phyloP scores from a whole-genome alignment of 2,888 invertebrate species.

The Camptogramma bilineatum region DNA sequence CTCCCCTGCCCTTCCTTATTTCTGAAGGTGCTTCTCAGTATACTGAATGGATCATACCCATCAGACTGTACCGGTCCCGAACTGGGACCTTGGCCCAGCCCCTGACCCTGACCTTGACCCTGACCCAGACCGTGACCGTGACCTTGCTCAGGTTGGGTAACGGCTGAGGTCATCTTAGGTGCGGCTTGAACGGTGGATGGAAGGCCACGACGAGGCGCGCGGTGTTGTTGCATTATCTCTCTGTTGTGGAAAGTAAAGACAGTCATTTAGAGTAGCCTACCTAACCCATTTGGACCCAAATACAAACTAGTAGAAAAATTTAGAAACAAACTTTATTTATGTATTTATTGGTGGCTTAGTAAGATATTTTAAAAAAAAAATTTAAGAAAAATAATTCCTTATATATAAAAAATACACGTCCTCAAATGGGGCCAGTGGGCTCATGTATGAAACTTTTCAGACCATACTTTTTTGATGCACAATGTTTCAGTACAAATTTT shows the following conservation, averaged over 20 bases:
- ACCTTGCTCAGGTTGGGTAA: constrained; percentile 37
- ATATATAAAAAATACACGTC: too few species aligned
- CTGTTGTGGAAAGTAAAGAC: constrained; percentile 20
- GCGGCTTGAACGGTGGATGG: constrained; percentile 55
- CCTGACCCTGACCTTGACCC: constrained; percentile 15
- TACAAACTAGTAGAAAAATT: too few species aligned
- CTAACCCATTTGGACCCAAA: too few species aligned
- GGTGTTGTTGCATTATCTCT: constrained; percentile 30
- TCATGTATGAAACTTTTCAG: too few species aligned
- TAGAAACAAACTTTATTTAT: too few species aligned
- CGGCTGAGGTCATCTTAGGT: constrained; percentile 57
- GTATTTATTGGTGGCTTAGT: too few species aligned
- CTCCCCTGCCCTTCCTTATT: constrained; percentile 46
- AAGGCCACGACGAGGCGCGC: constrained; percentile 48
- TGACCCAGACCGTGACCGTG: constrained; percentile 6
- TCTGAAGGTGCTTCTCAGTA: constrained; percentile 74
- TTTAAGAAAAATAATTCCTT: too few species aligned
- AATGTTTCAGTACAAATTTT: too few species aligned
- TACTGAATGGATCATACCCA: constrained; percentile 72
- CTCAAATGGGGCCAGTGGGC: too few species aligned
- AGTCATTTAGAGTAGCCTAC: not conserved
- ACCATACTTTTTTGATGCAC: too few species aligned
- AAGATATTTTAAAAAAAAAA: too few species aligned
- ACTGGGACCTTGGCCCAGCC: not conserved
- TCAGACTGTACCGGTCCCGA: constrained; percentile 33